Percentiles rank a stretch among this genome's conserved stretches.
These are phyloP conservation scores for Vandiemenella viatica DNA, from an alignment of 2,888 invertebrate species.

Conservation along the genomic window DNA sequence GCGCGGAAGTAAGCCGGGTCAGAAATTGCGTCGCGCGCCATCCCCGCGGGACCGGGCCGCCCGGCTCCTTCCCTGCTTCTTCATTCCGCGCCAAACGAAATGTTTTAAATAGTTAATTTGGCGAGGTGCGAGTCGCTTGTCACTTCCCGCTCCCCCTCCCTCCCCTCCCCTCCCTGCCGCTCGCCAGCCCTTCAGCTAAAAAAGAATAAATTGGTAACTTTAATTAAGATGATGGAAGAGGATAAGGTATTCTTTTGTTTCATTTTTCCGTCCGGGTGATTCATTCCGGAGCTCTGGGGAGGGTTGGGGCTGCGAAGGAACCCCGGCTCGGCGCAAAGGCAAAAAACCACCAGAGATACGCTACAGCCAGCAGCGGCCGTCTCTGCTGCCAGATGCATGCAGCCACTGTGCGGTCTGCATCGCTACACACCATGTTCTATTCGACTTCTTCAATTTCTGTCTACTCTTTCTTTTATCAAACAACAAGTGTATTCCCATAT, in stretches of 20 bases:
- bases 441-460: no score
- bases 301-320: slow-evolving; percentile 1
- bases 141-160: not conserved
- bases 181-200: not conserved
- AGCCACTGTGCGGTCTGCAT: no score
- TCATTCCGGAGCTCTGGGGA: slow-evolving; percentile 9
- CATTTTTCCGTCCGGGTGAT: slow-evolving; percentile 12
- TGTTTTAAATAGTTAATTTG: slow-evolving; percentile 36
- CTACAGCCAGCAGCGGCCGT: no score
- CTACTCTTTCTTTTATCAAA: no score
- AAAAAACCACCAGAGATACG: not conserved
- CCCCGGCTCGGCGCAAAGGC: not conserved
- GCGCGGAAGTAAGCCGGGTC: slow-evolving; percentile 6
- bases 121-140: slow-evolving; percentile 15
- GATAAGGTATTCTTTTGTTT: slow-evolving; percentile 17
- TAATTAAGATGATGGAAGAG: slow-evolving; percentile 30
- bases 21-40: slow-evolving; percentile 5
- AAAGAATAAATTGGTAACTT: slow-evolving; percentile 31
- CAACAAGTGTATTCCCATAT: no score
- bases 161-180: not conserved
- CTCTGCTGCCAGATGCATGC: no score
- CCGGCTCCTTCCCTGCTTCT: slow-evolving; percentile 26
- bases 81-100: slow-evolving; percentile 33
- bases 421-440: no score
- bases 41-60: not conserved